A percentile compares a stretch with the other conserved stretches of the same genome.
These are phyloP conservation scores for Parasteatoda lunata DNA, from an alignment of 2,888 invertebrate species.

Conservation along the genomic window DNA sequence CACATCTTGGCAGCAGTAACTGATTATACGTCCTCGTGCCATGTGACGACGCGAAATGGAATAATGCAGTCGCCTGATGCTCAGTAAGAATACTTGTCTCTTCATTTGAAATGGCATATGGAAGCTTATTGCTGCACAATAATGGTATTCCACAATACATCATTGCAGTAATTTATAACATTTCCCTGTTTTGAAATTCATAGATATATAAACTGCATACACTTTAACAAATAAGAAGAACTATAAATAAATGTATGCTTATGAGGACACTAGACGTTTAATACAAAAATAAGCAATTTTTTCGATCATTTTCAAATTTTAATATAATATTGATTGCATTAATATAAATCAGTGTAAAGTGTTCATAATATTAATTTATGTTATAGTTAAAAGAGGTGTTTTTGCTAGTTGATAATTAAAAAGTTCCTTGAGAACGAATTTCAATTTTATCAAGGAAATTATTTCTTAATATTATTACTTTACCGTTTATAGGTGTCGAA, in stretches of 20 bases:
- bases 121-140: not conserved
- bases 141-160: not conserved
- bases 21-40: slow-evolving; percentile 35
- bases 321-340: too few species aligned
- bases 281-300: not conserved
- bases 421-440: too few species aligned
- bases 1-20: slow-evolving; percentile 28
- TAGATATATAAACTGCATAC: not conserved
- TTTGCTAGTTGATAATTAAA: too few species aligned
- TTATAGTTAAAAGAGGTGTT: too few species aligned
- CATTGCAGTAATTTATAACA: too few species aligned
- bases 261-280: too few species aligned
- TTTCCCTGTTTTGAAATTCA: not conserved
- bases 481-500: too few species aligned
- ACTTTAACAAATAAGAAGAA: not conserved
- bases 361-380: too few species aligned
- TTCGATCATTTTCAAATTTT: not conserved
- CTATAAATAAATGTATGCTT: not conserved
- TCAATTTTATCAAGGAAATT: too few species aligned
- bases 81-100: not conserved
- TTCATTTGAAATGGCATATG: not conserved
- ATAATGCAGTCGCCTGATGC: not conserved
- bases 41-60: slow-evolving; percentile 27
- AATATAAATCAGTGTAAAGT: too few species aligned
- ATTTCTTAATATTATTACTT: too few species aligned